Percentiles rank a stretch among this genome's conserved stretches.
These are phyloP conservation scores for Gila robusta DNA, from an alignment of 2,797 vertebrate genomes.

Conservation along the genomic window DNA sequence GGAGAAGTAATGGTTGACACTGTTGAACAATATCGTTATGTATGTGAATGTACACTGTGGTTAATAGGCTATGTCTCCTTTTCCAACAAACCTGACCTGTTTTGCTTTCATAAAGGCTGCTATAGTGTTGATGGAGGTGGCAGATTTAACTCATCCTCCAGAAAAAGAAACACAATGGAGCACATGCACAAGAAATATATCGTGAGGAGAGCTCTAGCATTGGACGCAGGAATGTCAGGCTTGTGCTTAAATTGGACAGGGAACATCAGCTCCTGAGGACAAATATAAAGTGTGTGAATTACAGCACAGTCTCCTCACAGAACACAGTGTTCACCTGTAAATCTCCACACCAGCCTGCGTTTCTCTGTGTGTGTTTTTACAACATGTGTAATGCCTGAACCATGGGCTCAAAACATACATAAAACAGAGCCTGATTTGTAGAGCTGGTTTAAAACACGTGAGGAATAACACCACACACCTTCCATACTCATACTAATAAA, in stretches of 20 bases:
- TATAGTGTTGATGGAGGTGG: background rate
- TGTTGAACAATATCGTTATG: background rate
- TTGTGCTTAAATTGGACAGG: conserved; percentile 8
- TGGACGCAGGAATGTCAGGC: background rate
- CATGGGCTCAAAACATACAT: conserved; percentile 8
- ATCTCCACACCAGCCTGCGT: background rate
- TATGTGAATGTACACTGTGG: background rate
- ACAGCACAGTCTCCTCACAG: conserved; percentile 4
- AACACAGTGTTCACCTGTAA: conserved; percentile 24
- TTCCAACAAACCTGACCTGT: background rate
- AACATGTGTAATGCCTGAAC: background rate
- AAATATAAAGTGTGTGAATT: conserved; percentile 25
- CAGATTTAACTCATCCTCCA: background rate
- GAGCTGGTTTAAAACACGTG: conserved; percentile 7
- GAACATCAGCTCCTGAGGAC: conserved; percentile 31
- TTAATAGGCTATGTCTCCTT: background rate
- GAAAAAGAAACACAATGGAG: background rate
- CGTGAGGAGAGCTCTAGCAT: background rate
- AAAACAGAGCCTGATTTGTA: conserved; percentile 22
- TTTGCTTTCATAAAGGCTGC: background rate
- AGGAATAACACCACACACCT: no score
- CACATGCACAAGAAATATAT: background rate
- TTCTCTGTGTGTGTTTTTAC: background rate
- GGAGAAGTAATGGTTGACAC: background rate
- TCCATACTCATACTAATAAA: no score